These are phyloP conservation scores for Exaiptasia diaphana DNA, from an alignment of 64 coral and sea anemone genomes.

Conservation along the genomic window DNA sequence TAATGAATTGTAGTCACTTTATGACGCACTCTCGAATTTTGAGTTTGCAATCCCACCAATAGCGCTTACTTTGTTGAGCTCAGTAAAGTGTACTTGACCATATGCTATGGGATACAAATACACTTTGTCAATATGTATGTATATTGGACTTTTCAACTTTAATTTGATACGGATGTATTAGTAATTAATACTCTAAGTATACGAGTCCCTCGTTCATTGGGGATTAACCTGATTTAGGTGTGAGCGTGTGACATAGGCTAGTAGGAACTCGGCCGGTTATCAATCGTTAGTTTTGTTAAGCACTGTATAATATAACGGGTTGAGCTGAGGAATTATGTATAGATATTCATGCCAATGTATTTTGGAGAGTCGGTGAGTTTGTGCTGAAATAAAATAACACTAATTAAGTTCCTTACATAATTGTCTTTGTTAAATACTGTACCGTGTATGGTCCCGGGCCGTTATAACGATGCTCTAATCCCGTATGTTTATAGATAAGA, in stretches of 20 bases:
- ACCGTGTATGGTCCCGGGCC: neutral
- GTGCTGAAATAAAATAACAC: constrained; percentile 86
- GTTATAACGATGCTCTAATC: neutral
- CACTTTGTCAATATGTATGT: constrained; percentile 97
- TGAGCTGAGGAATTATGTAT: constrained; percentile 72
- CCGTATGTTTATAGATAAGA: too few relatives aligned
- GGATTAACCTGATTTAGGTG: constrained; percentile 33
- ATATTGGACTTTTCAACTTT: constrained; percentile 97
- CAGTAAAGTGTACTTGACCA: constrained; percentile 72
- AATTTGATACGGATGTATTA: constrained; percentile 97
- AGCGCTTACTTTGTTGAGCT: constrained; percentile 90
- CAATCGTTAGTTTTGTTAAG: constrained; percentile 60
- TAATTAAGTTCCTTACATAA: constrained; percentile 22
- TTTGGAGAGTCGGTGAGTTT: constrained; percentile 84
- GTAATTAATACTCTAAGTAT: constrained; percentile 59
- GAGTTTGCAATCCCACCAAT: constrained; percentile 25
- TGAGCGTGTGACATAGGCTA: neutral
- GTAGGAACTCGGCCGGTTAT: neutral
- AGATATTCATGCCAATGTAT: constrained; percentile 74
- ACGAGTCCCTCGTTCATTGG: constrained; percentile 43
- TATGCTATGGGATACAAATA: constrained; percentile 37
- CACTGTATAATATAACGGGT: constrained; percentile 76
- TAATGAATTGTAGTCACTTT: constrained; percentile 40
- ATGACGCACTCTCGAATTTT: constrained; percentile 56
- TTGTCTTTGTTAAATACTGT: constrained; percentile 1